Percentiles rank a stretch among this genome's conserved stretches.
These are phyloP conservation scores for Coreius guichenoti DNA, from an alignment of 2,797 vertebrate genomes.

Conservation along the genomic window DNA sequence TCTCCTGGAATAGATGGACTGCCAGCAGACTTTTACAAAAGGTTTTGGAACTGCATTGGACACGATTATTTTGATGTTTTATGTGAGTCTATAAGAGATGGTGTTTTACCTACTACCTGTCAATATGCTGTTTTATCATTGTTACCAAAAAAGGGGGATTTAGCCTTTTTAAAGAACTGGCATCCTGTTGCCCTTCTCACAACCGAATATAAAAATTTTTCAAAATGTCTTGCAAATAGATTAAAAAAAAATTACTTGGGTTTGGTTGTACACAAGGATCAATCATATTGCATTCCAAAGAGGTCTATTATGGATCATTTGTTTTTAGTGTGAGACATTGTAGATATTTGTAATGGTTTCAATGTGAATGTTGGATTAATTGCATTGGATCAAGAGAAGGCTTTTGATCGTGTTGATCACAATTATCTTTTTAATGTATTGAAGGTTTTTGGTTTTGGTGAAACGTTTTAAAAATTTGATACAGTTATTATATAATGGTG, in stretches of 20 bases:
- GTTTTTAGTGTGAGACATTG: background rate
- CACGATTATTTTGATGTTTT: background rate
- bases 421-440: background rate
- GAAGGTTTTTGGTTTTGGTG: background rate
- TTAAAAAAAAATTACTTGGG: background rate
- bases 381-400: no score
- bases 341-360: background rate
- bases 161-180: background rate
- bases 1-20: slow-evolving; percentile 13
- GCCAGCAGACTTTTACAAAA: slow-evolving; percentile 18
- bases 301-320: background rate
- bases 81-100: background rate
- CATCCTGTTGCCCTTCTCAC: background rate
- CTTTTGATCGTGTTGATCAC: background rate
- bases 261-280: background rate
- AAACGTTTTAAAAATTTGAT: background rate
- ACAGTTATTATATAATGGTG: background rate
- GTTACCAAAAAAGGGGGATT: background rate
- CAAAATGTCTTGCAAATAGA: slow-evolving; percentile 3
- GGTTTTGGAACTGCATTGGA: background rate
- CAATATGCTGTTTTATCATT: background rate
- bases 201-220: background rate
- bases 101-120: background rate
- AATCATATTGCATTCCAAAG: background rate
- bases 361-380: background rate